phyloP scores from a whole-genome alignment of 2,797 vertebrate genomes.

The Delichon dasypus region DNA sequence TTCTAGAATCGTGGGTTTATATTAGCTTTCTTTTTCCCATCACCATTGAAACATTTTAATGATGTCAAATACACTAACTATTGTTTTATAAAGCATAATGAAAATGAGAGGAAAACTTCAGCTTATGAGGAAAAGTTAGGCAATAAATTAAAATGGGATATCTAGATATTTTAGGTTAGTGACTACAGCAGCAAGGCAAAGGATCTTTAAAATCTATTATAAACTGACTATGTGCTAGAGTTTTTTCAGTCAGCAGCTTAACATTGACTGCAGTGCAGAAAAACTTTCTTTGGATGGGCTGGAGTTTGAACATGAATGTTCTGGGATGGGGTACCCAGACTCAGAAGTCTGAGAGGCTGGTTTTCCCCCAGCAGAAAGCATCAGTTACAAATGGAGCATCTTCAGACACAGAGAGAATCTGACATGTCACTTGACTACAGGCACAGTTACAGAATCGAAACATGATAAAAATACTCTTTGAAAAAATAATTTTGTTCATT shows the following conservation, averaged over 20 bases:
- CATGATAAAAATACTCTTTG: rapidly evolving
- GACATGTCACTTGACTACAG: background rate
- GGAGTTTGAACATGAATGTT: background rate
- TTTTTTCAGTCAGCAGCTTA: background rate
- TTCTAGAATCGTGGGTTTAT: background rate
- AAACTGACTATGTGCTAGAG: rapidly evolving
- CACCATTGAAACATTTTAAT: background rate
- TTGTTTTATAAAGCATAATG: background rate
- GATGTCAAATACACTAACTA: background rate
- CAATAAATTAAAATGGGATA: background rate
- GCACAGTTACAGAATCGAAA: background rate
- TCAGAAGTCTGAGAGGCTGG: background rate
- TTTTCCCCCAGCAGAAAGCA: background rate
- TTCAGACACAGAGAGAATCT: background rate
- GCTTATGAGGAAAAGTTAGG: background rate
- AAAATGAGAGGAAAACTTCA: conserved; percentile 21
- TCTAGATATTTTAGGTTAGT: background rate
- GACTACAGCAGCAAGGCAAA: background rate
- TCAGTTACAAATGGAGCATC: background rate
- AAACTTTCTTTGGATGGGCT: background rate
- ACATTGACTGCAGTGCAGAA: background rate
- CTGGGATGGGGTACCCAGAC: background rate
- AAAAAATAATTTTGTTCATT: background rate
- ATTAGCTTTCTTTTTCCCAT: background rate
- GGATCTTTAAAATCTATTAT: background rate